These are phyloP conservation scores for Thymallus thymallus DNA, from an alignment of 2,113 vertebrate species.

Conservation along the genomic window DNA sequence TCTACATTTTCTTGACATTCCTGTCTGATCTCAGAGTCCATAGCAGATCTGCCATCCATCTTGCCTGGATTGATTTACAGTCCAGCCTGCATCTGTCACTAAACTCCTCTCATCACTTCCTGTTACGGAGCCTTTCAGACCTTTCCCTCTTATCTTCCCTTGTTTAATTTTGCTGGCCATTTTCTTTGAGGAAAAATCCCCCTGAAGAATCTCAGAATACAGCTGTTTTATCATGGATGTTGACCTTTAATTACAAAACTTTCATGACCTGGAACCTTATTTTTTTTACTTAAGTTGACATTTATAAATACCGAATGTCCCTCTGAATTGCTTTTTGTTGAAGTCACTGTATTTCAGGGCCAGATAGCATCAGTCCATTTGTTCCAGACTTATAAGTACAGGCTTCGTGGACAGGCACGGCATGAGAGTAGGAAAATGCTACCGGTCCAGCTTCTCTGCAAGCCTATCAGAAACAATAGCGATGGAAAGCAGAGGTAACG, in stretches of 20 bases:
- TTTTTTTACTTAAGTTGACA: constrained; percentile 71
- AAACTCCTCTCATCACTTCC: constrained; percentile 1
- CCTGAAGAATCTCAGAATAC: constrained; percentile 16
- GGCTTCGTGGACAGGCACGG: constrained; percentile 38
- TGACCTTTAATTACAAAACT: constrained; percentile 80
- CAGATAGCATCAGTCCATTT: constrained; percentile 73
- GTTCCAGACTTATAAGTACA: constrained; percentile 62
- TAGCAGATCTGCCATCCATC: constrained; percentile 21
- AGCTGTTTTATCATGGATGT: constrained; percentile 59
- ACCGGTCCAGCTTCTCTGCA: constrained; percentile 46
- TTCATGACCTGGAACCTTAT: constrained; percentile 55
- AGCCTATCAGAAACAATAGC: constrained; percentile 65
- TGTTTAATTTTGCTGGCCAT: constrained; percentile 24
- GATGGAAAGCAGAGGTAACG: constrained; percentile 73
- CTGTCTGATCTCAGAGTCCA: constrained; percentile 9
- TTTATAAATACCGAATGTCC: constrained; percentile 74
- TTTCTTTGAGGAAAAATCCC: constrained; percentile 28
- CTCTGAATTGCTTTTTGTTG: constrained; percentile 70
- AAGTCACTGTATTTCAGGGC: constrained; percentile 57
- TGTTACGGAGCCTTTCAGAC: not conserved
- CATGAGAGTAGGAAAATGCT: constrained; percentile 53
- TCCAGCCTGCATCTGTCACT: constrained; percentile 13
- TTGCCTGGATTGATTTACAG: constrained; percentile 2
- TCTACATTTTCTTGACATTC: constrained; percentile 1
- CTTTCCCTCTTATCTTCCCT: constrained; percentile 34